These are phyloP conservation scores for Gambusia holbrooki DNA, from an alignment of 2,113 vertebrate species.

Conservation along the genomic window DNA sequence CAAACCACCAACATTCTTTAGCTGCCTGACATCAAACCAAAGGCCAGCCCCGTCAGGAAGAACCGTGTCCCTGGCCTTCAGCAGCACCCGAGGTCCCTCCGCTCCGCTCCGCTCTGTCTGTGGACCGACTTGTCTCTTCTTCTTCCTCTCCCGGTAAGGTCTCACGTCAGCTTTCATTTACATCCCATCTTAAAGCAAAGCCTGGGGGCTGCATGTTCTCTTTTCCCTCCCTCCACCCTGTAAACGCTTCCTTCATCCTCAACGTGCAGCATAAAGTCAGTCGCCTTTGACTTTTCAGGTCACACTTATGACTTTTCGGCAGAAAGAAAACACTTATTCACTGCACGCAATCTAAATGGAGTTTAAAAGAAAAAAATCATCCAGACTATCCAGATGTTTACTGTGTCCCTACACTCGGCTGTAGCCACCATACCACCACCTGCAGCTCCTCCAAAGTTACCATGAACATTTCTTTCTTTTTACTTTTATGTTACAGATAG, in stretches of 20 bases:
- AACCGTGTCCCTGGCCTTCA: slow-evolving; percentile 3
- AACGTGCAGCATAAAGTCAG: not conserved
- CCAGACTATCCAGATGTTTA: no score
- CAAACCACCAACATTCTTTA: not conserved
- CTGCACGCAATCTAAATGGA: not conserved
- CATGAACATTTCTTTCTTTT: no score
- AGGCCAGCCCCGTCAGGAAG: not conserved
- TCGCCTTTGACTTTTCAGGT: not conserved
- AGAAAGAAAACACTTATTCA: not conserved
- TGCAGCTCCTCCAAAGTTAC: no score
- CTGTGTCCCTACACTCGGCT: no score
- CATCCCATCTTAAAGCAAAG: slow-evolving; percentile 33
- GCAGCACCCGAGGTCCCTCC: not conserved
- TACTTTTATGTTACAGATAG: no score
- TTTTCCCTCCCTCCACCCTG: not conserved
- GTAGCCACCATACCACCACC: no score
- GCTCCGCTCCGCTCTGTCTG: not conserved
- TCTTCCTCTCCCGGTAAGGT: slow-evolving; percentile 5
- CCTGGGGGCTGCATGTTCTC: slow-evolving; percentile 7
- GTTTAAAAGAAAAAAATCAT: no score
- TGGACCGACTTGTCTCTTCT: not conserved
- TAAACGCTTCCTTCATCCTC: not conserved
- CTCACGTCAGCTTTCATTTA: slow-evolving; percentile 28
- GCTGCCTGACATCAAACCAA: not conserved
- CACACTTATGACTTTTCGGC: no score